These are phyloP conservation scores for Falco novaeseelandiae DNA, from an alignment of 2,797 vertebrate species.

Conservation along the genomic window DNA sequence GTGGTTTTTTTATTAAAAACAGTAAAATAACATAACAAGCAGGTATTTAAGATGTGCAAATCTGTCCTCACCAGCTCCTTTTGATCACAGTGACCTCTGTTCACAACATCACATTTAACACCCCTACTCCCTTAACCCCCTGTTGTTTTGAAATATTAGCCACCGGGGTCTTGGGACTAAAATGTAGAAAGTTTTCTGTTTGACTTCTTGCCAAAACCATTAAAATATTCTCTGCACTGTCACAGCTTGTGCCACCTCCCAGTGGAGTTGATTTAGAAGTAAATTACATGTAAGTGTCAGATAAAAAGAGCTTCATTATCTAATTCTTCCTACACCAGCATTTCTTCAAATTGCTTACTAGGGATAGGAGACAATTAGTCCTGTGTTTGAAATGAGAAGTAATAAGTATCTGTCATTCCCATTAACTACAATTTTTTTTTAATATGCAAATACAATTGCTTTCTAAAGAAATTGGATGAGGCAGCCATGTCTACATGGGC, in stretches of 20 bases:
- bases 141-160: conserved; percentile 50
- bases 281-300: conserved; percentile 70
- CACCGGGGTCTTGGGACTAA: conserved; percentile 5
- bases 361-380: conserved; percentile 65
- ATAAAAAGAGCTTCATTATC: conserved; percentile 72
- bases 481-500: background rate
- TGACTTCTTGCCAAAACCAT: conserved; percentile 68
- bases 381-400: conserved; percentile 36
- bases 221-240: conserved; percentile 61
- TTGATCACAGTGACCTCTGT: conserved; percentile 41
- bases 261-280: conserved; percentile 61
- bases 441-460: conserved; percentile 10
- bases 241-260: conserved; percentile 68
- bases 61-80: background rate
- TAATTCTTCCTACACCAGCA: conserved; percentile 69
- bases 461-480: background rate
- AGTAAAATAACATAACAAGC: background rate
- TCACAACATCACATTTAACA: conserved; percentile 21
- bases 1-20: background rate
- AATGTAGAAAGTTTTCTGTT: conserved; percentile 31
- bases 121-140: background rate
- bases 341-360: conserved; percentile 72
- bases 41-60: background rate
- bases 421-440: conserved; percentile 24
- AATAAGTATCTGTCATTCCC: conserved; percentile 58